A percentile compares a stretch with the other conserved stretches of the same genome.
Conservation (phyloP, 2,797 vertebrate genomes). For the Darevskia mixta region DNA sequence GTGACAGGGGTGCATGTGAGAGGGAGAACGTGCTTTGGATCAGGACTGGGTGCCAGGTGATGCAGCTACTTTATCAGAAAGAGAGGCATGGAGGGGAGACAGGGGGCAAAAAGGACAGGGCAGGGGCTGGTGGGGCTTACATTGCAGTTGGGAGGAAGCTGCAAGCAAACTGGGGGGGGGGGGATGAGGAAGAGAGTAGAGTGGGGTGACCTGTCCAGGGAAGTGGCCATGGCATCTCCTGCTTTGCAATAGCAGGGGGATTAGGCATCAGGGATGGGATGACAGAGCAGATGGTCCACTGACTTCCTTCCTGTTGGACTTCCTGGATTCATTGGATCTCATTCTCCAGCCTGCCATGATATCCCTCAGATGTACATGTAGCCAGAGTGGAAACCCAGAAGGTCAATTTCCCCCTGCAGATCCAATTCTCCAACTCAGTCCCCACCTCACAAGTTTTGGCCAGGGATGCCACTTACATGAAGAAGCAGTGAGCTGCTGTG, state of each 20-base stretch:
- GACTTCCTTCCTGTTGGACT: background rate
- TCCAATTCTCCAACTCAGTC: background rate
- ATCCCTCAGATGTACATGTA: too few relatives aligned
- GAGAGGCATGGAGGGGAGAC: background rate
- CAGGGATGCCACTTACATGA: conserved; percentile 78
- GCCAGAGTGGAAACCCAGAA: background rate
- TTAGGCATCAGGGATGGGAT: background rate
- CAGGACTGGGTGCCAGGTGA: too few relatives aligned
- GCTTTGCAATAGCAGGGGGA: background rate
- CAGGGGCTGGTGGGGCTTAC: background rate
- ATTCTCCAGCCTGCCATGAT: background rate
- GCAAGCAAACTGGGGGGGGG: background rate
- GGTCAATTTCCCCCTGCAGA: background rate
- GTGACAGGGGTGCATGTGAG: background rate
- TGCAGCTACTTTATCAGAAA: background rate
- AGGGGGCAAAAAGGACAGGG: background rate
- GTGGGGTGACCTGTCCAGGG: background rate
- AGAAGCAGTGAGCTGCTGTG: conserved; percentile 93
- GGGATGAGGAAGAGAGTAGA: background rate
- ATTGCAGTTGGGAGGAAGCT: background rate
- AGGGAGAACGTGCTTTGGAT: background rate
- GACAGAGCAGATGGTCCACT: too few relatives aligned
- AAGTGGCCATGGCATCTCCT: background rate
- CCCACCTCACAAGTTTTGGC: too few relatives aligned
- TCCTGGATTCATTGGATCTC: background rate